Percentiles rank a stretch among this genome's conserved stretches.
phyloP scores from a whole-genome alignment of 2,113 vertebrate species.

The Nycticorax nycticorax region DNA sequence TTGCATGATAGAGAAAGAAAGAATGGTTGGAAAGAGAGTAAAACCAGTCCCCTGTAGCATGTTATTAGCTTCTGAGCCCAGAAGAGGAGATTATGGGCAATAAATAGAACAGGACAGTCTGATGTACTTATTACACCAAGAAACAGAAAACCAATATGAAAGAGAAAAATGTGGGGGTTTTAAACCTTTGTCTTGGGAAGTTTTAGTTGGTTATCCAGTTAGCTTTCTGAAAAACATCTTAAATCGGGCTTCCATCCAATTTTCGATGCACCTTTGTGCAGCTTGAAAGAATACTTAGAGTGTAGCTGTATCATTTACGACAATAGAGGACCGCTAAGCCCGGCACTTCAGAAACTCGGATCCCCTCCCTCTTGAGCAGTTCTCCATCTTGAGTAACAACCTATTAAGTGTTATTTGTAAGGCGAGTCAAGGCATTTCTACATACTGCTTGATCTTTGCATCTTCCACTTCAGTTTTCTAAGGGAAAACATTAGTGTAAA shows the following conservation, averaged over 20 bases:
- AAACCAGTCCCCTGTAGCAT: neutral
- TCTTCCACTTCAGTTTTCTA: neutral
- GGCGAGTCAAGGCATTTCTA: neutral
- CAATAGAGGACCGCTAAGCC: neutral
- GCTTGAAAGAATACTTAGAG: neutral
- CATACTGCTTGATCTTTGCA: neutral
- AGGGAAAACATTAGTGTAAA: neutral
- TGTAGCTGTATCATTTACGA: neutral
- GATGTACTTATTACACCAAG: neutral
- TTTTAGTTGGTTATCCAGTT: neutral
- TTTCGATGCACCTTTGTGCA: neutral
- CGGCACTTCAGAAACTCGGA: neutral
- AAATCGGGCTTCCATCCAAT: neutral
- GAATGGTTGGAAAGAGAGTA: neutral
- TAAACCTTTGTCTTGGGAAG: neutral
- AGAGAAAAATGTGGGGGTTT: neutral
- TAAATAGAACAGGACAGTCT: neutral
- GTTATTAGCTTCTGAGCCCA: neutral
- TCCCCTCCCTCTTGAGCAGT: neutral
- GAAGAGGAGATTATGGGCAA: neutral
- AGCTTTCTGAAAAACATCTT: neutral
- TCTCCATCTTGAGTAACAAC: neutral
- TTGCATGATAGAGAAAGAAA: neutral
- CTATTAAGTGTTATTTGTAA: neutral
- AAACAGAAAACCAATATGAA: neutral